Evolutionary conservation across 2,888 invertebrate genomes (phyloP), one percentile per base, ranked within the genome.

Genomic region (Ceriagrion tenellum): DNA sequence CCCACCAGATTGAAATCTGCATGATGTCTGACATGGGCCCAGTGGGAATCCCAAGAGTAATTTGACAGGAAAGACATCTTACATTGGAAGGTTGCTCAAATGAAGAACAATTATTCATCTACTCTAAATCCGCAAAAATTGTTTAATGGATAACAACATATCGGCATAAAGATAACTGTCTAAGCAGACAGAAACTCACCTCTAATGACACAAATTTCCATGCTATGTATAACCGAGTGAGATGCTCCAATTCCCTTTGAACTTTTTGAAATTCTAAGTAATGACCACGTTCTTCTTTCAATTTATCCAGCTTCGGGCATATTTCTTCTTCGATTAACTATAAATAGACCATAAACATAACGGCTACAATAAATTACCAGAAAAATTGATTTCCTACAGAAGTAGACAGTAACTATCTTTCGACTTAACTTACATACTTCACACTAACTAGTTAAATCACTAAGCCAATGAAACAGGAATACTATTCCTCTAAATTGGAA

Each of bases 231-330:
- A 99, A 97, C 96, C 98, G 98, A 55, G 97, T 98, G 95, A 99
- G 97, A 96, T 98, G 98, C 96, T 99, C 99, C 90, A 99, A 97
- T 96, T 99, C 99, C 95, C 99, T 97, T 95, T 98, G 98, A 26
- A 97, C 98, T 96, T 99, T 98, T 97, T 99, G 99, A 96, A 98
- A 99, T 97, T 99, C 99, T 95, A 99, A 97, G 96, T 98, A 99
- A 96, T 98, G 98, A 0, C 98, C 97, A 88, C 99, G 97, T 96
- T 99, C 99, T 95, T 98, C 98, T 96, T 98, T 98, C 95, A 99
- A 97, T 96, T 98, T 99, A 95, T 98, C 98, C 95, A 99, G 97
- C 96, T 98, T 99, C 0, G 99, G 99, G n/a, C 98, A 98, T 95
- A 99, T 98, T 96, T 99, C 99, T 96, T 99, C 99, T 95, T 97